phyloP scores from a whole-genome alignment of 2,888 invertebrate species.

The Leucania comma region DNA sequence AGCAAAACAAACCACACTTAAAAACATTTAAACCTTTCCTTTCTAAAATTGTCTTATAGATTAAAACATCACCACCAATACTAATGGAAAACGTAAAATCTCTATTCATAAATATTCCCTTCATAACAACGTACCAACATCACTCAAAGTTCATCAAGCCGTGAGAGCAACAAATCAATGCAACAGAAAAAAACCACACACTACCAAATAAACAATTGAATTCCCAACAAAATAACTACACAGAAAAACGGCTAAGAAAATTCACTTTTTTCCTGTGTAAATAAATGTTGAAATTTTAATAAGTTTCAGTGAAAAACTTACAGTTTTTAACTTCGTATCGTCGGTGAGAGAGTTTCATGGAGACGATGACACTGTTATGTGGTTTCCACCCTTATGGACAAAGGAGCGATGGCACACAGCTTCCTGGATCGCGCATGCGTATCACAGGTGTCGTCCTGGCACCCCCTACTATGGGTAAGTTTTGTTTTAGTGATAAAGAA shows the following conservation, averaged over 20 bases:
- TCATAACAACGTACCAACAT: slow-evolving; percentile 1
- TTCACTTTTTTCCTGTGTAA: fast-evolving
- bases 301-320: slow-evolving; percentile 51
- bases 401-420: slow-evolving; percentile 76
- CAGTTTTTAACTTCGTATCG: slow-evolving; percentile 17
- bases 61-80: not conserved
- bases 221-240: not conserved
- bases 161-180: slow-evolving; percentile 36
- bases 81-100: not conserved
- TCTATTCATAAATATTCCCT: not conserved
- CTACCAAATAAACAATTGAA: not conserved
- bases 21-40: too few species aligned
- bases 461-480: slow-evolving; percentile 48
- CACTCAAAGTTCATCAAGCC: slow-evolving; percentile 37
- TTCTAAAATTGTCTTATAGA: not conserved
- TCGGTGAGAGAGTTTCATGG: not conserved
- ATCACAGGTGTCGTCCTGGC: slow-evolving; percentile 49
- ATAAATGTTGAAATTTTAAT: not conserved
- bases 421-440: slow-evolving; percentile 81
- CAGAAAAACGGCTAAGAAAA: not conserved
- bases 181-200: slow-evolving; percentile 29
- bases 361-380: not conserved
- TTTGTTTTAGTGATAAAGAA: not conserved
- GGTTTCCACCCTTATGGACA: slow-evolving; percentile 72
- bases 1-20: too few species aligned